Conservation (phyloP, 2,113 vertebrate species). For the Nothoprocta perdicaria region DNA sequence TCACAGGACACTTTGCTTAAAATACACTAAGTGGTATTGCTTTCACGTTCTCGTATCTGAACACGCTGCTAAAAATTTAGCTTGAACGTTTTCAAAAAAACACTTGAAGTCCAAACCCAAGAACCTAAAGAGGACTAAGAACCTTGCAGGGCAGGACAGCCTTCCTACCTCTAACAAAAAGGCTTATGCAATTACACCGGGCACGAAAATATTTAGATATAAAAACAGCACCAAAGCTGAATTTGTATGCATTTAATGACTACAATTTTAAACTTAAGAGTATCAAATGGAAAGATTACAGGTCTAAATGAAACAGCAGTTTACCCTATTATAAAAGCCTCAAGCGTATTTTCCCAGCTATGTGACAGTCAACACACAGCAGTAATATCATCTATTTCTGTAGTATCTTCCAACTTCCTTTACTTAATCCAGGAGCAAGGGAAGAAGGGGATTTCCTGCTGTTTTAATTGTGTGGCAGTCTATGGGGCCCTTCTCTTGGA, state of each 20-base stretch:
- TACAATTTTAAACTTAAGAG: not conserved
- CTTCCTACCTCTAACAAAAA: not conserved
- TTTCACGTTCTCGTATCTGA: not conserved
- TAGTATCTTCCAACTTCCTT: not conserved
- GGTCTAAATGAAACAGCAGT: not conserved
- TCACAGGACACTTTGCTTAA: not conserved
- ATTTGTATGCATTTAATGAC: not conserved
- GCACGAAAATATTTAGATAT: not conserved
- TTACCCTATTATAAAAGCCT: not conserved
- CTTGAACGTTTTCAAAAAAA: not conserved
- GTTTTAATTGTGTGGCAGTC: not conserved
- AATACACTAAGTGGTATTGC: not conserved
- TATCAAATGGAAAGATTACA: not conserved
- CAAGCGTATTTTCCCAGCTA: not conserved
- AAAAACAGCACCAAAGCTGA: not conserved
- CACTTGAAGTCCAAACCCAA: not conserved
- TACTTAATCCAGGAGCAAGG: not conserved
- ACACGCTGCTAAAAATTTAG: not conserved
- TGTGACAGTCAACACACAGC: not conserved
- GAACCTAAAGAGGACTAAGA: not conserved
- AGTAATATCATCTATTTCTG: not conserved
- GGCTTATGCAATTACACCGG: accelerated
- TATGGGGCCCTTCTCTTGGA: not conserved
- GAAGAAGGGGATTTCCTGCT: not conserved
- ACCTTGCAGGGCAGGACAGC: not conserved